Base-by-base conservation (phyloP, 2,888 invertebrate genomes). In the Leuctra nigra region DNA sequence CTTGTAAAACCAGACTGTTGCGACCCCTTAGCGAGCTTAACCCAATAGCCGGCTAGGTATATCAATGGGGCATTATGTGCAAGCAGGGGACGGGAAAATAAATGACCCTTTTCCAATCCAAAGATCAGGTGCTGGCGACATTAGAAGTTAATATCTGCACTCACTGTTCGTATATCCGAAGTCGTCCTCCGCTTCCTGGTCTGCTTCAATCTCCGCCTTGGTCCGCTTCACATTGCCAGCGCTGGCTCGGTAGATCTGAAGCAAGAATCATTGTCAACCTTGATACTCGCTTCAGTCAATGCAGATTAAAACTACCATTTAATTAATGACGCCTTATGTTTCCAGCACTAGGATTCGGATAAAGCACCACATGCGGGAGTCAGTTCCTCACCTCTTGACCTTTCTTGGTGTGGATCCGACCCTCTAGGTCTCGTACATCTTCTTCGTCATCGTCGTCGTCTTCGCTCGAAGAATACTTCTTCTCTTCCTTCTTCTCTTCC, bases 101-200 rank as follows among this genome's bases (percentile, higher is more conserved):
- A n/a, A n/a, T n/a, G n/a, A n/a, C n/a, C n/a, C n/a, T n/a, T n/a
- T n/a, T n/a, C n/a, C n/a, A n/a, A n/a, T n/a, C n/a, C n/a, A n/a
- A n/a, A n/a, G n/a, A n/a, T n/a, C n/a, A n/a, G n/a, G n/a, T n/a
- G n/a, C n/a, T n/a, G n/a, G n/a, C n/a, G n/a, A n/a, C n/a, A n/a
- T n/a, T n/a, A n/a, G n/a, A n/a, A n/a, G n/a, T n/a, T n/a, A n/a
- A n/a, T n/a, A n/a, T n/a, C n/a, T n/a, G n/a, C n/a, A n/a, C 88
- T 87, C 77, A 94, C 94, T 86, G 69, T 77, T 77, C n/a, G 95
- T 95, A 75, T 96, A 96, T 56, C 94, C 95, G 72, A 84, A 96
- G 67, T 90, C 87, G 68, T 96, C 95, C 72, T 94, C 93, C 63
- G 83, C 77, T 66, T 95, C 95, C 13, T 83, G 80, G 68, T 95